Evolutionary conservation across 2,797 vertebrate species (phyloP).

Genomic region (Sebastes taczanowskii): DNA sequence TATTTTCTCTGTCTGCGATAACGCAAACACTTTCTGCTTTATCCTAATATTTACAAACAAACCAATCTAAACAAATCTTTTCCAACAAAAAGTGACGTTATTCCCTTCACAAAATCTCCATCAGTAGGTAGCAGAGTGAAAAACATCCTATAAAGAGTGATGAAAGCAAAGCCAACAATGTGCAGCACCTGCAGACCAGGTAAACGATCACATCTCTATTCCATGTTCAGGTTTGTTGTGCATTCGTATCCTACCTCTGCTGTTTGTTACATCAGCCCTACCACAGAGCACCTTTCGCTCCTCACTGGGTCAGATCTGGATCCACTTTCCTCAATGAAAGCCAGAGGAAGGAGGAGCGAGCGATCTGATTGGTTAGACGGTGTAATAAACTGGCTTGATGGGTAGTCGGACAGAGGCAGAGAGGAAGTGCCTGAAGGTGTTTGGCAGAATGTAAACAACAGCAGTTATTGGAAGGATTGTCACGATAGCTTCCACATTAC

Average conservation of each 20-base stretch:
- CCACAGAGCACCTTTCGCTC: background rate
- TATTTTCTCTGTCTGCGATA: background rate
- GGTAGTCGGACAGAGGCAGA: conserved; percentile 32
- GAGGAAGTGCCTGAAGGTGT: conserved; percentile 54
- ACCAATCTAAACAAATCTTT: background rate
- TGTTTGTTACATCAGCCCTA: conserved; percentile 6
- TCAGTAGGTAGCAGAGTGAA: background rate
- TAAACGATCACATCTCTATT: background rate
- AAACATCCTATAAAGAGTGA: background rate
- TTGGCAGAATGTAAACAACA: conserved; percentile 64
- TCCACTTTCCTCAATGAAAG: conserved; percentile 63
- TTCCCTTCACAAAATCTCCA: background rate
- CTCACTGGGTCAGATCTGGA: conserved; percentile 55
- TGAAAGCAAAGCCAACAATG: background rate
- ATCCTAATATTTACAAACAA: conserved; percentile 17
- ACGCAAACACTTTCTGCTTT: conserved; percentile 3
- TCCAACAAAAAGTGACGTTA: background rate
- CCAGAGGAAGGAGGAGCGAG: conserved; percentile 28
- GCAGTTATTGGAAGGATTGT: conserved; percentile 62
- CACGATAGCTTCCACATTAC: conserved; percentile 59
- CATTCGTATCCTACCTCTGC: background rate
- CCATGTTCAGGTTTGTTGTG: background rate
- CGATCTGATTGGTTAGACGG: conserved; percentile 48
- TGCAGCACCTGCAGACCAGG: background rate
- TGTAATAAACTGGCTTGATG: conserved; percentile 52